Conservation (phyloP, 2,797 vertebrate genomes). For the Enoplosus armatus region DNA sequence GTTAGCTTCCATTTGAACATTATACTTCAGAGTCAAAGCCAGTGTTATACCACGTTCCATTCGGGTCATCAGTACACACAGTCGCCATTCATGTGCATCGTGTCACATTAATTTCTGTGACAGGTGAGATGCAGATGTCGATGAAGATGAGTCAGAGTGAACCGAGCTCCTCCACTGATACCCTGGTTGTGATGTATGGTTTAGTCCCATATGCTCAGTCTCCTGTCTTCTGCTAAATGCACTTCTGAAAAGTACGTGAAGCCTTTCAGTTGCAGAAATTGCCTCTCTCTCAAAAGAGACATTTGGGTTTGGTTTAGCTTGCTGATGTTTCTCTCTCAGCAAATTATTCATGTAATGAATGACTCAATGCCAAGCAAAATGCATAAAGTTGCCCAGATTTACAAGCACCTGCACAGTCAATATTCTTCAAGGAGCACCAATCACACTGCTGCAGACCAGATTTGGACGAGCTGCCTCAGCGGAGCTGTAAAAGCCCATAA, state of each 20-base stretch:
- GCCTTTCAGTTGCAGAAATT: not conserved
- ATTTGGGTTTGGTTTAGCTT: not conserved
- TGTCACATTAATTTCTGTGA: not conserved
- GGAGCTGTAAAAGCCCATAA: slow-evolving; percentile 24
- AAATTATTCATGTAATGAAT: slow-evolving; percentile 29
- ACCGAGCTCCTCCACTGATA: not conserved
- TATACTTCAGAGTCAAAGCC: slow-evolving; percentile 36
- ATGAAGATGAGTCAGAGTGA: slow-evolving; percentile 21
- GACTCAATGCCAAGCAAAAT: slow-evolving; percentile 36
- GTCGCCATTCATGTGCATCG: slow-evolving; percentile 1
- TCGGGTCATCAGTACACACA: not conserved
- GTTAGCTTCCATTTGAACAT: slow-evolving; percentile 51
- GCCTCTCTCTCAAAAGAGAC: not conserved
- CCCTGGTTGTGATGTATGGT: slow-evolving; percentile 2
- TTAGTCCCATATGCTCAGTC: not conserved
- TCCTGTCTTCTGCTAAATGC: too few species aligned
- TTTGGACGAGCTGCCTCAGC: slow-evolving; percentile 17
- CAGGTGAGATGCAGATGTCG: slow-evolving; percentile 28
- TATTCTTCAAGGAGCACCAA: slow-evolving; percentile 10
- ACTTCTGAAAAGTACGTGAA: too few species aligned
- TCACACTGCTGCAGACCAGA: slow-evolving; percentile 13
- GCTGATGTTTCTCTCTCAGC: not conserved
- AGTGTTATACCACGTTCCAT: slow-evolving; percentile 1
- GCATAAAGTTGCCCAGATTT: slow-evolving; percentile 1
- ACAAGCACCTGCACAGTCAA: slow-evolving; percentile 17